Evolutionary conservation across 2,797 vertebrate genomes (phyloP), one percentile per base, ranked within the genome.

Genomic region (Mycteria americana): DNA sequence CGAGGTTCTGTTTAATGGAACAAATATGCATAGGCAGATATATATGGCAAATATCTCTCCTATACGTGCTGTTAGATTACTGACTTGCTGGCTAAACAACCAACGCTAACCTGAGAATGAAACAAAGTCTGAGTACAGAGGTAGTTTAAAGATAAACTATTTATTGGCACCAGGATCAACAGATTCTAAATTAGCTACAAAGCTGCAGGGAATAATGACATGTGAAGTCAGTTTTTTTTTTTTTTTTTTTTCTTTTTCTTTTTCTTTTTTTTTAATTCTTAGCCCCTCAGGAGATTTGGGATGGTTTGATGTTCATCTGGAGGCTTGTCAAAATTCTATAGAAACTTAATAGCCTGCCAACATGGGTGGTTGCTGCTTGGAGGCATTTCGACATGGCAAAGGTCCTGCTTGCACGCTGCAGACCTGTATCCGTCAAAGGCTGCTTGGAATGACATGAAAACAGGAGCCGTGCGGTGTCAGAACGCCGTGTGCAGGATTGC

Each of bases 81-180:
- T 85, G 72, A 74, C 51, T 74, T 57, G 37, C 65, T 60, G 30
- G 46, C 73, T 86, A 88, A 94, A 79, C 43, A 72, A 39, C 28
- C 89, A 89, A 33, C 43, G 43, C 57, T 82, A 78, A 92, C 63
- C 59, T 70, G 84, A 89, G 37, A 59, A 89, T 23, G 39, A 91
- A 96, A 95, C 45, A 31, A 85, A 77, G 37, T 35, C 63, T n/a
- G 63, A 94, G 76, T 67, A 88, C n/a, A 91, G 64, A 95, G 62
- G 51, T 50, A 92, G 87, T 76, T 95, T 92, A 92, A 96, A 92
- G 91, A 97, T 84, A 94, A 95, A 93, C 68, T 82, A 89, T 84
- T 92, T 96, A 95, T 84, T 97, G 97, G 94, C 97, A 97, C 59
- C 8, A 54, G 92, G 93, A 98, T 97, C 97, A 95, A 96, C 84